Percentiles rank a stretch among this genome's conserved stretches.
These are phyloP conservation scores for Caenorhabditis sp. DNA, from an alignment of 2,888 invertebrate genomes.

Conservation along the genomic window DNA sequence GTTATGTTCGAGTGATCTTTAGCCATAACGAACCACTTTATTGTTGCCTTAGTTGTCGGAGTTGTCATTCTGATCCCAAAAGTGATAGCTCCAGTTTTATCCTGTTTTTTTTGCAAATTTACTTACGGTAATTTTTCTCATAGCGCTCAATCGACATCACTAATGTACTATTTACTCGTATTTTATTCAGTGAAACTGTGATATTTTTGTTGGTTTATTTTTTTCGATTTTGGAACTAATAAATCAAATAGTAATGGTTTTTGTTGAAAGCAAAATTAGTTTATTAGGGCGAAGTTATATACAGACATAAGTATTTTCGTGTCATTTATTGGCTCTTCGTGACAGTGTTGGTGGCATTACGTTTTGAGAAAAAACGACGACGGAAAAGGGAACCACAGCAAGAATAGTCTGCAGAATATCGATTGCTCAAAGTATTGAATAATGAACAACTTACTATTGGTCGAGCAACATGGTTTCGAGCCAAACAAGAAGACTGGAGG, in stretches of 20 bases:
- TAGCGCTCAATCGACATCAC: neutral
- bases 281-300: no score
- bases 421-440: no score
- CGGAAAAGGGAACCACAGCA: slow-evolving; percentile 35
- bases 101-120: neutral
- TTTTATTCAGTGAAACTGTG: neutral
- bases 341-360: slow-evolving; percentile 1
- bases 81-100: no score
- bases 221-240: neutral
- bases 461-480: slow-evolving; percentile 25
- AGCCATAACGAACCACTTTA: no score
- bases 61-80: no score
- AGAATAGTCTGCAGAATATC: slow-evolving; percentile 20
- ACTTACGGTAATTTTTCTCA: neutral
- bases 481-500: slow-evolving; percentile 32
- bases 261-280: no score
- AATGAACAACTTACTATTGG: slow-evolving; percentile 21
- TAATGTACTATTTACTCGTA: neutral
- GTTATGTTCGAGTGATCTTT: no score
- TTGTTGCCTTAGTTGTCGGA: neutral
- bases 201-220: neutral
- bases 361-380: slow-evolving; percentile 29
- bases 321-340: neutral
- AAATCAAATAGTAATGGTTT: neutral
- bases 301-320: no score